Evolutionary conservation across 1,140 invertebrate genomes (phyloP), one percentile per base, ranked within the genome.

Genomic region (Caenorhabditis latens): DNA sequence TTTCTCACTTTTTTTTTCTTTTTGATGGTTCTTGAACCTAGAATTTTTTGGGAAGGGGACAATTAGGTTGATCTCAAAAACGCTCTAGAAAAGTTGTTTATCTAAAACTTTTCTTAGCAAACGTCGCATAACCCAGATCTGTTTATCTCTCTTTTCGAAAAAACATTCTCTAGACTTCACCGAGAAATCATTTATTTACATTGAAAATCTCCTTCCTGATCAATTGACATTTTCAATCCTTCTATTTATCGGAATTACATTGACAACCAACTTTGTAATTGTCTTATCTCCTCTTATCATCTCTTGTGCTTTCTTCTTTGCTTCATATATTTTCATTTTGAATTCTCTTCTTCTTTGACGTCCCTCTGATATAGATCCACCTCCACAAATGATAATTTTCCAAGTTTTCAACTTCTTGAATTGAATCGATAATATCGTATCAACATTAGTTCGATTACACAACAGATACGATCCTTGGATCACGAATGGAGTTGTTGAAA

Each of bases 281-380:
- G 61, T 65, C 13, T n/a, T 13, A 65, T 65, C 61, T 65, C 61
- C 61, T 65, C 61, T 32, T 8, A 65, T 40, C 61, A 65, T 40
- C 8, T 40, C 61, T 42, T 65, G 11, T 65, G 61, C 61, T 42
- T 65, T 65, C 11, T 11, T 65, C 16, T 65, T 65, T 40, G 61
- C 61, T 65, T 32, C 61, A 40, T 40, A 40, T 65, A 65, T 65
- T 65, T 42, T 65, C 61, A 32, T 65, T 65, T 65, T 65, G 61
- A 65, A 65, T 40, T 65, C 61, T 42, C 61, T 65, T n/a, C 61
- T 32, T 2, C 61, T 32, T 42, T 65, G 21, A 13, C 61, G 32
- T 40, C 61, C 61, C 40, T 65, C 61, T 65, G 61, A 32, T 13
- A 65, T 11, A 42, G 61, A 65, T 65, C 61, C 61, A 19, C 9